Conservation (phyloP, 2,113 vertebrate genomes). For the Aegotheles bennettii region DNA sequence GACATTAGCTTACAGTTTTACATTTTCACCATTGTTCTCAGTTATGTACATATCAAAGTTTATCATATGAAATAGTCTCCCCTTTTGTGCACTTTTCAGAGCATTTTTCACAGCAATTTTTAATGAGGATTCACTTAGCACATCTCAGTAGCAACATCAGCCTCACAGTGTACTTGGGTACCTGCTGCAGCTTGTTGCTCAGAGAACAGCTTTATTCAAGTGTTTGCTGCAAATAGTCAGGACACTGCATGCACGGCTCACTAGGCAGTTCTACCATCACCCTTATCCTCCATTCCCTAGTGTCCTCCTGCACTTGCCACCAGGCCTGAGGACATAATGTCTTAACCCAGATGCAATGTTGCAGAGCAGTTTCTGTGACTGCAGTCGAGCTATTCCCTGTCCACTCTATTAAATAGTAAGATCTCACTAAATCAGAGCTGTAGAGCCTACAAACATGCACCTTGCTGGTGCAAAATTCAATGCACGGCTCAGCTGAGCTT, state of each 20-base stretch:
- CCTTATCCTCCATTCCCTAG: neutral
- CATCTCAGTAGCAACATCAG: neutral
- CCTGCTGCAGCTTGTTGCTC: neutral
- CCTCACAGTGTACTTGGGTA: neutral
- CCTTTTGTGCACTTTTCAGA: neutral
- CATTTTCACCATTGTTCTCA: neutral
- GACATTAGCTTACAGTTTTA: neutral
- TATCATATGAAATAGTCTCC: neutral
- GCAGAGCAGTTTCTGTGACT: neutral
- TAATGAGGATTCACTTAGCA: neutral
- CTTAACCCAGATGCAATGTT: accelerated
- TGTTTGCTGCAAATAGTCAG: neutral
- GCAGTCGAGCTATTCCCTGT: neutral
- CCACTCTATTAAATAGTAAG: neutral
- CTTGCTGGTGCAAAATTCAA: neutral
- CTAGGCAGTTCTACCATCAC: neutral
- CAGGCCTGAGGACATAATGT: accelerated
- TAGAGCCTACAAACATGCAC: neutral
- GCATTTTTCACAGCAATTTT: neutral
- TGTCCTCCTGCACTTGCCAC: neutral
- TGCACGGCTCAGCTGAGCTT: accelerated
- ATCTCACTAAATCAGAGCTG: neutral
- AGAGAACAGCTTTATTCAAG: neutral
- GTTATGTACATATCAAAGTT: neutral
- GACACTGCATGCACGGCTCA: neutral